phyloP scores from a whole-genome alignment of 2,113 vertebrate genomes.

The Ceyx margarethae region DNA sequence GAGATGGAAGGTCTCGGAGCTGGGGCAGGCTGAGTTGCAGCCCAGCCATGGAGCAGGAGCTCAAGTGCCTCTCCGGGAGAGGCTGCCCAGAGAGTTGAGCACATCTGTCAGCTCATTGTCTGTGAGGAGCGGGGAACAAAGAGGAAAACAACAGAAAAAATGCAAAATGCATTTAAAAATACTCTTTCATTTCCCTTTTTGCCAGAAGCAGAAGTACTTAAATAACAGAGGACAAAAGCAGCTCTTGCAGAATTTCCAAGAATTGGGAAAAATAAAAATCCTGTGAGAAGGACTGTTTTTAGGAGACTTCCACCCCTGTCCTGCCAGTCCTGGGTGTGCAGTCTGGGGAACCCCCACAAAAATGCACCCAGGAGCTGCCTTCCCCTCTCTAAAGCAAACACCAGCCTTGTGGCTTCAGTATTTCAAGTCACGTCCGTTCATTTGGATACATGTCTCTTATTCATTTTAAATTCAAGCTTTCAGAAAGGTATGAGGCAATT shows the following conservation, averaged over 20 bases:
- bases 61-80: not conserved
- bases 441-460: not conserved
- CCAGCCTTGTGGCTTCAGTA: not conserved
- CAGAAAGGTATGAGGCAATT: not conserved
- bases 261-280: slow-evolving; percentile 25
- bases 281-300: slow-evolving; percentile 2
- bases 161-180: slow-evolving; percentile 60
- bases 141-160: slow-evolving; percentile 16
- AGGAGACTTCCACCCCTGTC: not conserved
- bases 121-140: slow-evolving; percentile 1
- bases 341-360: not conserved
- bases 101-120: slow-evolving; percentile 56
- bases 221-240: slow-evolving; percentile 57
- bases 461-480: not conserved
- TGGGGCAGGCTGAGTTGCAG: not conserved
- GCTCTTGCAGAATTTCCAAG: slow-evolving; percentile 60
- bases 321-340: not conserved
- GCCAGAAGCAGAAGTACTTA: slow-evolving; percentile 67
- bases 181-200: slow-evolving; percentile 60
- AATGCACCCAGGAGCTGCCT: not conserved
- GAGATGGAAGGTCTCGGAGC: accelerated
- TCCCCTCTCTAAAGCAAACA: not conserved
- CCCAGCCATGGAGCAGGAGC: not conserved
- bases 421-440: accelerated
- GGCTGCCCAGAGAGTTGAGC: not conserved